Base-by-base conservation (phyloP, 2,797 vertebrate species). In the Babyrousa celebensis region DNA sequence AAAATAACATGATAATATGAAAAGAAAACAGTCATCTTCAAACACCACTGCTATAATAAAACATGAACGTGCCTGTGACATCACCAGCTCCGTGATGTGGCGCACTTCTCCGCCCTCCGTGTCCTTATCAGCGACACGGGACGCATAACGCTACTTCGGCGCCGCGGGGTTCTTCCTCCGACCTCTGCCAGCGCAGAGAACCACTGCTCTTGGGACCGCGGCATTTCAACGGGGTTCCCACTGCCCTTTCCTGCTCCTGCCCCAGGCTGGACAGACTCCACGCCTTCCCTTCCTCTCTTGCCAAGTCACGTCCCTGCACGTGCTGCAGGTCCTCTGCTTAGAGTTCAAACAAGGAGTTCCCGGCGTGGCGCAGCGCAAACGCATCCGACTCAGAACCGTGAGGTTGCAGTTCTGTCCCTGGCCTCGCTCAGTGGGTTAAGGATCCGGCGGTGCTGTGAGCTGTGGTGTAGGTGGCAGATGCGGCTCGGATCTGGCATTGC, bases 1-100 rank as follows among this genome's bases (percentile, higher is more conserved):
- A 48, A 48, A 48, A 48, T 6, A 48, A 48, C 43, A 48, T 48
- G 43, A 48, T 84, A 36, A 80, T 68, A 82, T 32, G 11, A 29
- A 85, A 95, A 92, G 72, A 95, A 88, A 91, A 78, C 32, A 96
- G 20, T 58, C 58, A 79, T 96, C 88, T 75, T 88, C 89, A 94
- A 96, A 78, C 60, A 84, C 52, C 79, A 70, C 18, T 80, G 58
- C 60, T 36, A n/a, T 77, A 58, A 85, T 14, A 60, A 93, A 85
- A 83, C 23, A 89, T 15, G 36, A 89, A 65, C 12, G 17, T 0
- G 0, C 36, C n/a, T 21, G 52, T 0, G 3, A 36, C 9, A 9
- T 48, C 10, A 54, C n/a, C 60, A 80, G 84, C 75, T 27, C 67
- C 21, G 25, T 3, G 27, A 67, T 29, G 12, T 23, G 68, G 29